These are phyloP conservation scores for Papilio machaon DNA, from an alignment of 1,140 invertebrate species.

Conservation along the genomic window DNA sequence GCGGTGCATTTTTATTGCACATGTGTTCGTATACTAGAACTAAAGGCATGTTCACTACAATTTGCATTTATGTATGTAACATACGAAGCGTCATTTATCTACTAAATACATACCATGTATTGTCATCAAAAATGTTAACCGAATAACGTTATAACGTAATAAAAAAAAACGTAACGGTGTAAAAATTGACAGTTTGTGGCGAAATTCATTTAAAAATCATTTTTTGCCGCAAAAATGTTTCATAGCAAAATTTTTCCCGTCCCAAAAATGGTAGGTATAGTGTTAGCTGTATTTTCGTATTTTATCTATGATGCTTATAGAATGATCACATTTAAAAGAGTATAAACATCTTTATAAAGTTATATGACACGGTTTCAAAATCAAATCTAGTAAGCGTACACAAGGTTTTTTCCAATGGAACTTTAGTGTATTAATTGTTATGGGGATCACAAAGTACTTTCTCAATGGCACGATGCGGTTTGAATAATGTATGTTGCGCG, in stretches of 20 bases:
- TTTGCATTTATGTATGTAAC: background rate
- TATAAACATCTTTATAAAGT: too few relatives aligned
- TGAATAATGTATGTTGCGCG: constrained; percentile 75
- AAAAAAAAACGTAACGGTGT: background rate
- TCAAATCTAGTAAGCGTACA: constrained; percentile 32
- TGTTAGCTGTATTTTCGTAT: too few relatives aligned
- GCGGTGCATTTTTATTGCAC: constrained; percentile 17
- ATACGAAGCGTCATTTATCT: too few relatives aligned
- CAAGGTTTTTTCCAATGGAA: constrained; percentile 66
- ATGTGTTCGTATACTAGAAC: constrained; percentile 31
- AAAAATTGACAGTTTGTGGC: constrained; percentile 21
- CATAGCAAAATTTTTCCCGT: too few relatives aligned
- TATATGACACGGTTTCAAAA: background rate
- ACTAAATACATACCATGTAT: too few relatives aligned
- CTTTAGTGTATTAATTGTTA: constrained; percentile 70
- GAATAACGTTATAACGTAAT: background rate
- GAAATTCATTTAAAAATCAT: constrained; percentile 13
- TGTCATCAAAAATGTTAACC: too few relatives aligned
- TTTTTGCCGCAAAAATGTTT: constrained; percentile 40
- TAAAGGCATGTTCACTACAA: constrained; percentile 34
- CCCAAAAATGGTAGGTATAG: too few relatives aligned
- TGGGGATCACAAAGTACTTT: constrained; percentile 77
- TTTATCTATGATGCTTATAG: too few relatives aligned
- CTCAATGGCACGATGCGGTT: constrained; percentile 76
- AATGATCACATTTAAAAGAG: too few relatives aligned